Evolutionary conservation across 2,113 vertebrate species (phyloP).

Genomic region (Leucopternis melanops): DNA sequence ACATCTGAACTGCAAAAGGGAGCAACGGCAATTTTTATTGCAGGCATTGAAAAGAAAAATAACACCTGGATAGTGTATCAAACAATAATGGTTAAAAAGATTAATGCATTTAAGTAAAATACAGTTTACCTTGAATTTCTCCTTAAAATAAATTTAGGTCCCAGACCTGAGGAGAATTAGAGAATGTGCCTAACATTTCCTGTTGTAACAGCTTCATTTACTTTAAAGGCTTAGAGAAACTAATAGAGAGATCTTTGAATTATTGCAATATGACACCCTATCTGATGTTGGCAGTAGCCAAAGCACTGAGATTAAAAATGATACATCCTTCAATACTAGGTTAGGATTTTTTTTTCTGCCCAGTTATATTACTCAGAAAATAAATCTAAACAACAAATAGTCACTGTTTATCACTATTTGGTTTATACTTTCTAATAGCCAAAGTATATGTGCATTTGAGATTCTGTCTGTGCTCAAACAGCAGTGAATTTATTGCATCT

Average conservation of each 20-base stretch:
- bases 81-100: conserved; percentile 43
- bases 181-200: conserved; percentile 61
- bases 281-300: conserved; percentile 73
- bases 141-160: conserved; percentile 66
- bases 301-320: conserved; percentile 77
- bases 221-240: conserved; percentile 75
- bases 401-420: conserved; percentile 68
- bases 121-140: conserved; percentile 67
- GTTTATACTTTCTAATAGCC: conserved; percentile 77
- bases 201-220: conserved; percentile 68
- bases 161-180: conserved; percentile 60
- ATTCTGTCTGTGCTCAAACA: conserved; percentile 63
- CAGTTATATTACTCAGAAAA: conserved; percentile 69
- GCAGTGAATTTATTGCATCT: conserved; percentile 68
- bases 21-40: not conserved
- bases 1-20: not conserved
- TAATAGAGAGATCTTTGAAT: conserved; percentile 80
- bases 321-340: conserved; percentile 71
- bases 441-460: conserved; percentile 70
- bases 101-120: conserved; percentile 67
- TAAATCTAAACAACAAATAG: conserved; percentile 78
- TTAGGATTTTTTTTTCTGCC: conserved; percentile 13
- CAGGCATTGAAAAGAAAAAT: not conserved
- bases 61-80: not conserved
- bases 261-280: conserved; percentile 73